These are phyloP conservation scores for Pluvialis apricaria DNA, from an alignment of 2,113 vertebrate genomes.

Conservation along the genomic window DNA sequence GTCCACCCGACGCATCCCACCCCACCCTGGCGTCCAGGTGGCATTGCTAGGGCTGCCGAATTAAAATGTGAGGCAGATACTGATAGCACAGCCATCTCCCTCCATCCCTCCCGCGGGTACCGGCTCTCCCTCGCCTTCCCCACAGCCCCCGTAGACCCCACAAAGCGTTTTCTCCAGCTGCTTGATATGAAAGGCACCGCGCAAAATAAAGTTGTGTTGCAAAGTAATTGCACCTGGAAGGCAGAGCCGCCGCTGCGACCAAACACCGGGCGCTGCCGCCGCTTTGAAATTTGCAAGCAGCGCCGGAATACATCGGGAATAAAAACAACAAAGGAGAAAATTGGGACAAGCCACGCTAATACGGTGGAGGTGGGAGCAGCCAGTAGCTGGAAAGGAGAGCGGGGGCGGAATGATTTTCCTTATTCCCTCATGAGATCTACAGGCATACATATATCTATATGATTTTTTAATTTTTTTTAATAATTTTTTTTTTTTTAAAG, in stretches of 20 bases:
- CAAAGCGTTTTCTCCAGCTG: background rate
- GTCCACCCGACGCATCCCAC: background rate
- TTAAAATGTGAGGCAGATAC: background rate
- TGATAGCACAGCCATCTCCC: background rate
- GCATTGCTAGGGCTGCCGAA: background rate
- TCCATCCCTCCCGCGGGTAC: fast-evolving
- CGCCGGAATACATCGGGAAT: background rate
- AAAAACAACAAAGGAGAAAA: constrained; percentile 59
- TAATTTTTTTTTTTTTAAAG: background rate
- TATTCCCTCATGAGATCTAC: background rate
- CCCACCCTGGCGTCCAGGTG: background rate
- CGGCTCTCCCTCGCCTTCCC: background rate
- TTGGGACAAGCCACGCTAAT: background rate
- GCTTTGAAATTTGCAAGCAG: constrained; percentile 41
- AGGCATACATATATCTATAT: background rate
- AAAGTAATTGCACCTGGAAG: constrained; percentile 64
- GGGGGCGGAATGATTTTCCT: background rate
- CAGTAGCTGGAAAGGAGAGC: background rate
- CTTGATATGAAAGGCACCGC: background rate
- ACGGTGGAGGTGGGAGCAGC: constrained; percentile 1
- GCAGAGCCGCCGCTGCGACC: constrained; percentile 5
- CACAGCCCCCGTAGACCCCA: background rate
- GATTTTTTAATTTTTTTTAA: background rate
- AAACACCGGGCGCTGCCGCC: background rate
- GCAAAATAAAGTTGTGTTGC: constrained; percentile 55